A percentile compares a stretch with the other conserved stretches of the same genome.
These are phyloP conservation scores for Palythoa grandiflora DNA, from an alignment of 92 coral and sea anemone species.

Conservation along the genomic window DNA sequence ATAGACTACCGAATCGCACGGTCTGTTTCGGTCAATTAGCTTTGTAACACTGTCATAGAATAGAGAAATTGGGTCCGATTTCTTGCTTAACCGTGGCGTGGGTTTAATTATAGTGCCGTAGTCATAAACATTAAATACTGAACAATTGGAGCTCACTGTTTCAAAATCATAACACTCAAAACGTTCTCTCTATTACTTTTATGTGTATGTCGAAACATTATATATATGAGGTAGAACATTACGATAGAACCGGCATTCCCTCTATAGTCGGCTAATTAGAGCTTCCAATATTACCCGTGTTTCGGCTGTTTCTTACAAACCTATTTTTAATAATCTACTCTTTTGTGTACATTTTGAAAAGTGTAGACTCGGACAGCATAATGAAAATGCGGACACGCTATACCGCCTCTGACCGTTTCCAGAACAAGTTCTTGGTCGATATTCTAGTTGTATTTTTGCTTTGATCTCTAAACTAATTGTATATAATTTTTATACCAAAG, in stretches of 20 bases:
- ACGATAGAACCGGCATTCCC: slow-evolving; percentile 2
- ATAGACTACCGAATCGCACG: slow-evolving; percentile 55
- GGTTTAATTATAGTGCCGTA: slow-evolving; percentile 71
- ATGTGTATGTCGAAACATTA: slow-evolving; percentile 24
- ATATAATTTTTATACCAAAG: slow-evolving; percentile 44
- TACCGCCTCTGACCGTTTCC: slow-evolving; percentile 24
- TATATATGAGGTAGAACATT: neutral
- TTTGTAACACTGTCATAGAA: slow-evolving; percentile 53
- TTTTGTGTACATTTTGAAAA: slow-evolving; percentile 95
- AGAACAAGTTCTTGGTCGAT: slow-evolving; percentile 40
- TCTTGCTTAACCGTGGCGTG: slow-evolving; percentile 44
- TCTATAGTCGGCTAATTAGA: slow-evolving; percentile 72
- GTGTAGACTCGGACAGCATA: slow-evolving; percentile 57
- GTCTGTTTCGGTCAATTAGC: slow-evolving; percentile 54
- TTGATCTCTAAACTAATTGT: slow-evolving; percentile 32
- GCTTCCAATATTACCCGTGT: slow-evolving; percentile 81
- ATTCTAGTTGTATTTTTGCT: slow-evolving; percentile 39
- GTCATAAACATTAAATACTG: slow-evolving; percentile 79
- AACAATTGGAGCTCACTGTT: slow-evolving; percentile 85
- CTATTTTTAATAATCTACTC: slow-evolving; percentile 90
- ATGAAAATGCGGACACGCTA: slow-evolving; percentile 54
- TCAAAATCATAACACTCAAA: slow-evolving; percentile 61
- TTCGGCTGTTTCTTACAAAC: slow-evolving; percentile 86
- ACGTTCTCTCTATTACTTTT: slow-evolving; percentile 36
- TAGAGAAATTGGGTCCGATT: slow-evolving; percentile 51